Percentiles rank a stretch among this genome's conserved stretches.
Conservation (phyloP, 35 echinoderm and acorn worm genomes). For the Ptychodera flava region DNA sequence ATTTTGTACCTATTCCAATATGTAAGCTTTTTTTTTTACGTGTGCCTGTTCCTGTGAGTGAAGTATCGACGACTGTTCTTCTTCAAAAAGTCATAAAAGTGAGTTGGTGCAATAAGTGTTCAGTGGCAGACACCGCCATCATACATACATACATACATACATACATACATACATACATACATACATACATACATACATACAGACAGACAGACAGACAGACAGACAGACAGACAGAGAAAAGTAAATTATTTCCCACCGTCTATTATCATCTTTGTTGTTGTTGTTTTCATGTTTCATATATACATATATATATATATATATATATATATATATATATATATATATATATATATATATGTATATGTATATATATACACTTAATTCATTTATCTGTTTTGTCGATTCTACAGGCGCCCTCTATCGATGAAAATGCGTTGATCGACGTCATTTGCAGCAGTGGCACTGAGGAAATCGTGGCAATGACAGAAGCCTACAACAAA, state of each 20-base stretch:
- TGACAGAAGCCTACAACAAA: conserved; percentile 62
- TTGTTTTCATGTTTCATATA: too few relatives aligned
- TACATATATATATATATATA: neutral
- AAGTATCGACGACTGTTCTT: too few relatives aligned
- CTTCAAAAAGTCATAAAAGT: too few relatives aligned
- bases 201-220: neutral
- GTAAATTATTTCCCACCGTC: too few relatives aligned
- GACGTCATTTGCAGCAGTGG: conserved; percentile 89
- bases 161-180: conserved; percentile 2
- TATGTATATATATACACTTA: neutral
- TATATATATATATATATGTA: neutral
- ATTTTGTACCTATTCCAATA: too few relatives aligned
- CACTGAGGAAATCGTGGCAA: conserved; percentile 77
- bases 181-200: conserved; percentile 2
- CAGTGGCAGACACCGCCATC: too few relatives aligned
- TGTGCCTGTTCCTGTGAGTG: too few relatives aligned
- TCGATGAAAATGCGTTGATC: conserved; percentile 88
- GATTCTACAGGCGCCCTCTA: conserved; percentile 81
- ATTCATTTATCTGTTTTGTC: too few relatives aligned
- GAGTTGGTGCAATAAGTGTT: too few relatives aligned
- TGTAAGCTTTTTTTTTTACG: too few relatives aligned
- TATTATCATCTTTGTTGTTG: too few relatives aligned
- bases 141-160: conserved; percentile 2
- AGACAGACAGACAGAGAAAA: neutral
- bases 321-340: neutral